A percentile compares a stretch with the other conserved stretches of the same genome.
Evolutionary conservation across 64 coral and sea anemone species (phyloP).

Genomic region (Cladopsammia gracilis): DNA sequence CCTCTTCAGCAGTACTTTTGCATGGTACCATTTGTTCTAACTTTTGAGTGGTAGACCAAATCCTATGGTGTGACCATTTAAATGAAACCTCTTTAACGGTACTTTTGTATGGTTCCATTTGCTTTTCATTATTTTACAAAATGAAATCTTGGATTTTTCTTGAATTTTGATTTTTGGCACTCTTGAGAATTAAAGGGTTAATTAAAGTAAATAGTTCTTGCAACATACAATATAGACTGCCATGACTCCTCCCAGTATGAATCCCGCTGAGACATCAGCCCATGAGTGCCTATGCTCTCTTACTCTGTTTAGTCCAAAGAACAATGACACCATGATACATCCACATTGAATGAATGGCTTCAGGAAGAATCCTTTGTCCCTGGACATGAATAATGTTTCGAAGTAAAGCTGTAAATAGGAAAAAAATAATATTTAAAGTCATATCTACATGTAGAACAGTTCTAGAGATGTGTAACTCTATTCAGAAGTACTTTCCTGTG

Average conservation of each 20-base stretch:
- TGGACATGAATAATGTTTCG: not conserved
- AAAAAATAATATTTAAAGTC: not conserved
- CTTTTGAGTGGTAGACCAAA: too few relatives aligned
- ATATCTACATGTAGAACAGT: too few relatives aligned
- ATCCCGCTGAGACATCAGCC: constrained; percentile 52
- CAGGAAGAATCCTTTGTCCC: constrained; percentile 1
- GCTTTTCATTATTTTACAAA: too few relatives aligned
- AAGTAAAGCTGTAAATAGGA: constrained; percentile 27
- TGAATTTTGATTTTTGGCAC: not conserved
- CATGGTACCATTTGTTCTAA: too few relatives aligned
- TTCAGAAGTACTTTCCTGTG: too few relatives aligned
- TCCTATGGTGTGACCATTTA: too few relatives aligned
- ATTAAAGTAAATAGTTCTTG: not conserved
- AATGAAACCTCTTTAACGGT: too few relatives aligned
- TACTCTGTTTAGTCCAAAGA: constrained; percentile 46
- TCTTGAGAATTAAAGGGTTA: not conserved
- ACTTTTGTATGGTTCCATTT: too few relatives aligned
- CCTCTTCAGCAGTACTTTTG: too few relatives aligned
- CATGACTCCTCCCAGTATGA: constrained; percentile 12
- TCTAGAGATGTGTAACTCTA: too few relatives aligned
- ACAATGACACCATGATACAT: constrained; percentile 14
- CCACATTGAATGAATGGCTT: constrained; percentile 36
- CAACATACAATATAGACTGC: constrained; percentile 37
- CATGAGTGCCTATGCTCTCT: constrained; percentile 49
- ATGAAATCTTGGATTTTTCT: not conserved